A percentile compares a stretch with the other conserved stretches of the same genome.
phyloP scores from a whole-genome alignment of 2,888 invertebrate genomes.

The Trissolcus japonicus region DNA sequence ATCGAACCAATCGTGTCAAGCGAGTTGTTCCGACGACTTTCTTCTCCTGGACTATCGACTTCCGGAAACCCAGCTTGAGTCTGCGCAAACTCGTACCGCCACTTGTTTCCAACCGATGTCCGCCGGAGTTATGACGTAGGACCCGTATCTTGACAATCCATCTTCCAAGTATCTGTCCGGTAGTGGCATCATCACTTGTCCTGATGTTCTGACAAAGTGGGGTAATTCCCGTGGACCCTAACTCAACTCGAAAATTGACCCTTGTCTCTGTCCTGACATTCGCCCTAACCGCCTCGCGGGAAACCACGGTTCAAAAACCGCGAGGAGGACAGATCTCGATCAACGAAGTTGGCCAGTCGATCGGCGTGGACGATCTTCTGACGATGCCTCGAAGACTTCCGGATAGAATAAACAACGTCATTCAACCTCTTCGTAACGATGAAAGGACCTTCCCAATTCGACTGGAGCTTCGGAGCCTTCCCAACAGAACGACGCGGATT shows the following conservation, averaged over 20 bases:
- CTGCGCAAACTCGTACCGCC: neutral
- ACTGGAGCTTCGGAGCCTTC: constrained; percentile 9
- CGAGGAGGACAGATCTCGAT: constrained; percentile 4
- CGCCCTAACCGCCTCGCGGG: too few species aligned
- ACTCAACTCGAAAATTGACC: neutral
- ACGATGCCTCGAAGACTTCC: neutral
- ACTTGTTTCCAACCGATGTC: constrained; percentile 2
- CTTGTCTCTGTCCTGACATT: neutral
- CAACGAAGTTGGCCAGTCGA: neutral
- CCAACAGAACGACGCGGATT: constrained; percentile 5
- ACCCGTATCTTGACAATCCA: constrained; percentile 15
- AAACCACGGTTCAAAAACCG: neutral
- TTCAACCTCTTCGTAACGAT: constrained; percentile 9
- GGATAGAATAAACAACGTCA: constrained; percentile 27
- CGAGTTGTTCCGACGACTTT: neutral
- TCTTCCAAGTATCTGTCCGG: constrained; percentile 1
- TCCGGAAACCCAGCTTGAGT: neutral
- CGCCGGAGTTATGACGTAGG: neutral
- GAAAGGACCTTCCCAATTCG: constrained; percentile 23
- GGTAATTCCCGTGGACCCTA: constrained; percentile 2
- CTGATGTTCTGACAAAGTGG: neutral
- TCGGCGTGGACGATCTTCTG: constrained; percentile 15
- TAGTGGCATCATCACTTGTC: constrained; percentile 1
- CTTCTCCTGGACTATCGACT: neutral
- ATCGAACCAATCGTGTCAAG: constrained; percentile 7